Percentiles rank a stretch among this genome's conserved stretches.
phyloP scores from a whole-genome alignment of 2,888 invertebrate genomes.

The Hipparchia semele region DNA sequence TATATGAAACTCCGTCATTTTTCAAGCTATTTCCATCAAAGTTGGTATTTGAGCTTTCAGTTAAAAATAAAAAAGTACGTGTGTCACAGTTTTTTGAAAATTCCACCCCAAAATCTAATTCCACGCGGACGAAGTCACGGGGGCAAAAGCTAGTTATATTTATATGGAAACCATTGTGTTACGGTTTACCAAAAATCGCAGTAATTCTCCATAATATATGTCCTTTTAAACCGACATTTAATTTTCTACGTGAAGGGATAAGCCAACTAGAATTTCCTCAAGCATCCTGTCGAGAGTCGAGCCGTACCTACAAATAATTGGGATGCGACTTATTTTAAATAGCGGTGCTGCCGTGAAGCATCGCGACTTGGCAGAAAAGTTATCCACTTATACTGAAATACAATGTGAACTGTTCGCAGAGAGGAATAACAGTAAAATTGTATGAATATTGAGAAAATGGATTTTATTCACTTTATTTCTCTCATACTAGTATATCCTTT shows the following conservation, averaged over 20 bases:
- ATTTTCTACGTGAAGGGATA: slow-evolving; percentile 83
- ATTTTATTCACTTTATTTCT: background rate
- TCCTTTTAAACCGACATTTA: slow-evolving; percentile 62
- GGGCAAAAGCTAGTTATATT: no score
- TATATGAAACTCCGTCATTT: no score
- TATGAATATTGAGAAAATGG: background rate
- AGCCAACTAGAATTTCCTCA: slow-evolving; percentile 73
- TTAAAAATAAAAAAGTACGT: no score
- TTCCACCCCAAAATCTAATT: no score
- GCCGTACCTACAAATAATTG: slow-evolving; percentile 13
- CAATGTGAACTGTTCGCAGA: slow-evolving; percentile 1
- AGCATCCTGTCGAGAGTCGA: slow-evolving; percentile 53
- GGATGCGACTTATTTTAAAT: slow-evolving; percentile 20
- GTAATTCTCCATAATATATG: no score
- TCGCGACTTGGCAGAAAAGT: background rate
- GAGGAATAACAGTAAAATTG: background rate
- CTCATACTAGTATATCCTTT: background rate
- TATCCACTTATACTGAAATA: slow-evolving; percentile 1
- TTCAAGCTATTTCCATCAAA: no score
- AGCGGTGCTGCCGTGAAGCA: background rate
- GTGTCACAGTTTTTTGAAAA: no score
- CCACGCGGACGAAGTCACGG: no score
- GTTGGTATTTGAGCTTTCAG: no score
- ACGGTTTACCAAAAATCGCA: no score
- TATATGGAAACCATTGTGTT: no score